Evolutionary conservation across 2,113 vertebrate species (phyloP), one percentile per base, ranked within the genome.

Genomic region (Herpetotheres cachinnans): DNA sequence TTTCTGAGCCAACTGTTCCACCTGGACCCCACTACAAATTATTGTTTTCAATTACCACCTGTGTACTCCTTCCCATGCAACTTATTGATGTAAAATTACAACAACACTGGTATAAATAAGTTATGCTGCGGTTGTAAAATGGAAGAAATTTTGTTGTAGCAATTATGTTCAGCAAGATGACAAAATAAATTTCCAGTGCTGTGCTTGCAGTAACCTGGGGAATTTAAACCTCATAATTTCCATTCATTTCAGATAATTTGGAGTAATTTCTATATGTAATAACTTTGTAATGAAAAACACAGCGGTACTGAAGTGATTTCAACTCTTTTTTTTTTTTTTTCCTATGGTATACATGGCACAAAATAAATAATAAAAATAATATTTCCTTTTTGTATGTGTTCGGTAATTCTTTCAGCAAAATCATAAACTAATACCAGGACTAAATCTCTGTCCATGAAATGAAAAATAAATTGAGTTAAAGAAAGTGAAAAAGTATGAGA

Each of bases 241-340:
- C 98, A 98, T 98, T 99, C 98, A 98, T 99, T 98, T 98, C 98
- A 98, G 98, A 98, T 98, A 98, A 99, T 99, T 98, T 98, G 98
- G 98, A 99, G 98, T 98, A 99, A 99, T 99, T 98, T 99, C 98
- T 98, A 98, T 98, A 98, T 98, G 98, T 98, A 99, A 99, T 99
- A 98, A 98, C 98, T 98, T 98, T 98, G 98, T 98, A 99, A 98
- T 98, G 98, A 98, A 98, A 98, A 98, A 98, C 98, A 98, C 98
- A 99, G 98, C 97, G 72, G 98, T 98, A 95, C 98, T 98, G 98
- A 98, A 98, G 98, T 98, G 98, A 98, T 98, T 98, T 98, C 62
- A 79, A 97, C 97, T 97, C 55, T 61, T 96, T 97, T 97, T 97
- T 96, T 42, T 96, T 42, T 97, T 97, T 97, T 96, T 95, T 96